Base-by-base conservation (phyloP, 2,888 invertebrate species). In the Hypomecis atomaria region DNA sequence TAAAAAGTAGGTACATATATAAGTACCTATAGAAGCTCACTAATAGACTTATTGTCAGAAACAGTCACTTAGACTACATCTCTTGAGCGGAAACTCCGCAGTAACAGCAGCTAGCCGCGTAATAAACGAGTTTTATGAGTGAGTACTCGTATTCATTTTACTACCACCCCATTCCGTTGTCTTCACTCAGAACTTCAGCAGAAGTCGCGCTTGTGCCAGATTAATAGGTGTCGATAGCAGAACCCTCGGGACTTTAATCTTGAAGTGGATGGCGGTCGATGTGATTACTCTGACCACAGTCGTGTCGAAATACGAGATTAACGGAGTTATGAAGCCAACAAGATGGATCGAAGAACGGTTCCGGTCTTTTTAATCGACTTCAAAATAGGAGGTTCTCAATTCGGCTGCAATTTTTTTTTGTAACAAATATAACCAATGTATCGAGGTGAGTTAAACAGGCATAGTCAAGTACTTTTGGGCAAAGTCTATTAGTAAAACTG, bases 161-260 rank as follows among this genome's bases (percentile, higher is more conserved):
- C 38, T 38, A 38, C 45, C 56, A 11, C 23, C 13, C 56, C 33
- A 8, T 47, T 34, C 33, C 33, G 38, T 56, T 56, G 38, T 47
- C 56, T 56, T 38, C 47, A 36, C n/a, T 43, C 11, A 8, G 44
- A 55, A 48, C 34, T 55, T 49, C 23, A 34, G 43, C 49, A 43
- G n/a, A 61, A 61, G 49, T 61, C 11, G 23, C 49, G 37, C 10
- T 43, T 34, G 42, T n/a, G 34, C 11, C 34, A 23, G 54, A 55
- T 43, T 59, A 44, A 52, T 59, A 38, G 50, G 23, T 34, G 48
- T 42, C 47, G 48, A 54, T 60, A 60, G 23, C n/a, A 36, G 6
- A 23, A 13, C 37, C 55, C 48, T 43, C 8, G 48, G 48, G 60
- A 49, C 13, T 54, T 48, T 36, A 37, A 49, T 49, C 42, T 55